A percentile compares a stretch with the other conserved stretches of the same genome.
Evolutionary conservation across 2,888 invertebrate genomes (phyloP).

Genomic region (Spisula subtruncata): DNA sequence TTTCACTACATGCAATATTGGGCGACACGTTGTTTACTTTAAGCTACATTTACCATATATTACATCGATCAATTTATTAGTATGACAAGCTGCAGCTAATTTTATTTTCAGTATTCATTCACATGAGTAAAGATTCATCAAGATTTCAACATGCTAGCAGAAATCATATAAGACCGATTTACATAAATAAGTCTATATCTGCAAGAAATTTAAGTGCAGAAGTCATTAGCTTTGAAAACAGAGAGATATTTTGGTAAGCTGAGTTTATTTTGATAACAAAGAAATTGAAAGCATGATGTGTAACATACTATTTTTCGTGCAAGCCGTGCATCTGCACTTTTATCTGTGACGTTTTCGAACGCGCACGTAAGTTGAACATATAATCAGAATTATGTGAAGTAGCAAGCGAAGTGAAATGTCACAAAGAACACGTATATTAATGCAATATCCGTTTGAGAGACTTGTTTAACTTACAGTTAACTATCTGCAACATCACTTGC

Average conservation of each 20-base stretch:
- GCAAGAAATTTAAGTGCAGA: not conserved
- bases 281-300: not conserved
- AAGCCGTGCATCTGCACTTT: not conserved
- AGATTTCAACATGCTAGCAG: not conserved
- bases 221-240: not conserved
- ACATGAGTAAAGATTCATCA: not conserved
- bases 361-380: not conserved
- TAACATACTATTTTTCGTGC: not conserved
- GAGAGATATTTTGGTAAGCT: not conserved
- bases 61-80: no score
- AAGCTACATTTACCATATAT: no score
- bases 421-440: no score
- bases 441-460: no score
- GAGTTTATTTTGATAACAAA: not conserved
- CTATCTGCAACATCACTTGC: no score
- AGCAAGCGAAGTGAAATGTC: no score
- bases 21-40: no score
- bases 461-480: no score
- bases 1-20: no score
- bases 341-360: no score
- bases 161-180: not conserved
- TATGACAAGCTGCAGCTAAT: no score
- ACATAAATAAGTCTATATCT: not conserved
- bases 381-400: no score
- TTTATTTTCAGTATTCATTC: not conserved